Base-by-base conservation (phyloP, 2,888 invertebrate genomes). In the Rhorus exstirpatorius region DNA sequence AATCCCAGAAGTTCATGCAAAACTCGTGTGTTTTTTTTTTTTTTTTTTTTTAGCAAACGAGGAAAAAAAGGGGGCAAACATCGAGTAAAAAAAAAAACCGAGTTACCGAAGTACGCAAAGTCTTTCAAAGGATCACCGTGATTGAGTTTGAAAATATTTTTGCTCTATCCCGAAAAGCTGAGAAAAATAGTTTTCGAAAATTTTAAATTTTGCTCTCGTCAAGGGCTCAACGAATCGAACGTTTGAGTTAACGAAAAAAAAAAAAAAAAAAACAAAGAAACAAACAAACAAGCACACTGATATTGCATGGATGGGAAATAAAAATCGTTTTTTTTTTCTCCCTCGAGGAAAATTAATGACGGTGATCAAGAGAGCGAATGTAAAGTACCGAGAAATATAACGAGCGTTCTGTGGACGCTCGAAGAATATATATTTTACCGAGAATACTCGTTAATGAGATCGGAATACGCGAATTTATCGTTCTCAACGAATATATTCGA, bases 401-500 rank as follows among this genome's bases (percentile, higher is more conserved):
- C 10, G 8, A 55, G 44, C 17, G n/a, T 21, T 53, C 2, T 19
- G n/a, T 51, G 14, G 53, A 55, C 19, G n/a, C 49, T 17, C 49
- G 55, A 24, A 51, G 21, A 6, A 35, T 35, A n/a, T n/a, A n/a
- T 14, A 35, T 21, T 76, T 63, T n/a, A 63, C 41, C 74, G 63
- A 38, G 51, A 12, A 1, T 2, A 14, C 17, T 63, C 51, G 63
- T 31, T 63, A 58, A 6, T 31, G 10, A 55, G 53, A 44, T 68
- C 67, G 68, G 35, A 67, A 60, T 60, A 68, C 17, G 31, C 35
- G 14, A 76, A 67, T 24, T 49, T 65, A 63, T 67, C 68, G 53
- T 53, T 60, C 46, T 46, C 3, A 41, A 74, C 74, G 63, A 74
- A 68, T 12, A 63, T 63, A 38, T 76, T 76, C 44, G 65, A 76